Evolutionary conservation across 2,797 vertebrate species (phyloP).

Genomic region (Brotula barbata): DNA sequence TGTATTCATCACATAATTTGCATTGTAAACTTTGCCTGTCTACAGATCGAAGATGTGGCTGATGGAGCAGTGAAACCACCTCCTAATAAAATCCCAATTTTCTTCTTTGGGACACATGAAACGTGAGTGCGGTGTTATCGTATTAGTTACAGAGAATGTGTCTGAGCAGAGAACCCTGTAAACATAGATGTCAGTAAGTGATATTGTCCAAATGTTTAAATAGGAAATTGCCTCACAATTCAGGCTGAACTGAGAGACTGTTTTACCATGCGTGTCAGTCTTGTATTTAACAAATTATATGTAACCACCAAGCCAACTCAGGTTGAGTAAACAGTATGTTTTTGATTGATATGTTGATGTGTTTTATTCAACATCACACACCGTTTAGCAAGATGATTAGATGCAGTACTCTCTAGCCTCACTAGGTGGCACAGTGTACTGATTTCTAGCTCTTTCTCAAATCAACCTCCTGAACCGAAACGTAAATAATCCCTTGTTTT

Average conservation of each 20-base stretch:
- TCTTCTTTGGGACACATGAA: constrained; percentile 98
- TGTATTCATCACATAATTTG: not conserved
- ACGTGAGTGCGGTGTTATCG: constrained; percentile 83
- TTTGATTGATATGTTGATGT: constrained; percentile 34
- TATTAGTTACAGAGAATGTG: not conserved
- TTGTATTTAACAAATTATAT: not conserved
- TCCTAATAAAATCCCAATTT: constrained; percentile 98
- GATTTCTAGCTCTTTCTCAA: not conserved
- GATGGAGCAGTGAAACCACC: constrained; percentile 98
- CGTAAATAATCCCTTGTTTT: not conserved
- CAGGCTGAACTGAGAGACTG: not conserved
- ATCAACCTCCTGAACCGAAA: not conserved
- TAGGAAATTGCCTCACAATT: not conserved
- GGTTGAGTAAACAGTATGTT: constrained; percentile 31
- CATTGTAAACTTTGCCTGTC: constrained; percentile 25
- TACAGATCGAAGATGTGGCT: constrained; percentile 94
- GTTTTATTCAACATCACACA: constrained; percentile 33
- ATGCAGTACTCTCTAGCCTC: constrained; percentile 42
- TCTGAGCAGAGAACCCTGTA: not conserved
- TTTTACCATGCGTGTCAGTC: not conserved
- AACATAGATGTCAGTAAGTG: not conserved
- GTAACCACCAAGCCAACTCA: not conserved
- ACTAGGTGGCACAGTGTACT: constrained; percentile 61
- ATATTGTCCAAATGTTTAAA: not conserved
- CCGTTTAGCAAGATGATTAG: constrained; percentile 52